phyloP scores from a whole-genome alignment of 2,888 invertebrate species.

The Rhyacophila evoluta region DNA sequence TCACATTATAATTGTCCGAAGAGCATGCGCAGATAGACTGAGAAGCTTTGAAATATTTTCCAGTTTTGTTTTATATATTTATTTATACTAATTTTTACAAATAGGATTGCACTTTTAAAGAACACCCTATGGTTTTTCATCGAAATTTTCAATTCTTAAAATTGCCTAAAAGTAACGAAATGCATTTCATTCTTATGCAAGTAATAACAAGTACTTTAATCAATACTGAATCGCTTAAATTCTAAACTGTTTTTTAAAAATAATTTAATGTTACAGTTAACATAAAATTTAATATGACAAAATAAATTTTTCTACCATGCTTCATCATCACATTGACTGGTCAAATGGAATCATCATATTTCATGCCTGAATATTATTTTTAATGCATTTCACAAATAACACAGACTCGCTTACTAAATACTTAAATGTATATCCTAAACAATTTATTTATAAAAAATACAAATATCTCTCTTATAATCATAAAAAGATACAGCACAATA shows the following conservation, averaged over 20 bases:
- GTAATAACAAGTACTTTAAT: slow-evolving; percentile 12
- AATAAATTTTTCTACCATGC: neutral
- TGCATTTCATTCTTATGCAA: slow-evolving; percentile 18
- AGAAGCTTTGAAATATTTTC: slow-evolving; percentile 6
- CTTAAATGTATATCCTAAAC: slow-evolving; percentile 39
- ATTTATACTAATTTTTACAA: slow-evolving; percentile 30
- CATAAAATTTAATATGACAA: slow-evolving; percentile 9
- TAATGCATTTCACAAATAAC: slow-evolving; percentile 45
- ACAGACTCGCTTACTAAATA: slow-evolving; percentile 48
- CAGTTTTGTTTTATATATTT: neutral
- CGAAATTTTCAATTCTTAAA: slow-evolving; percentile 17
- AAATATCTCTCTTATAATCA: slow-evolving; percentile 9
- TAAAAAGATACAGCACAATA: neutral
- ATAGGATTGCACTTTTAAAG: slow-evolving; percentile 29
- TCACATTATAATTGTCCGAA: slow-evolving; percentile 6
- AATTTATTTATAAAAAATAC: slow-evolving; percentile 41
- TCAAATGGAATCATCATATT: slow-evolving; percentile 8
- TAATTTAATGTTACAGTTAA: slow-evolving; percentile 22
- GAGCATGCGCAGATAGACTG: slow-evolving; percentile 11
- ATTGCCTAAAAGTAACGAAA: slow-evolving; percentile 25
- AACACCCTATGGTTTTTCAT: slow-evolving; percentile 3
- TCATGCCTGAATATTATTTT: slow-evolving; percentile 23
- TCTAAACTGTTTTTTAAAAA: slow-evolving; percentile 8
- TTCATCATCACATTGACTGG: slow-evolving; percentile 14
- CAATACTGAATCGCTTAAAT: slow-evolving; percentile 25